These are phyloP conservation scores for Ferdinandea cuprea DNA, from an alignment of 2,888 invertebrate species.

Conservation along the genomic window DNA sequence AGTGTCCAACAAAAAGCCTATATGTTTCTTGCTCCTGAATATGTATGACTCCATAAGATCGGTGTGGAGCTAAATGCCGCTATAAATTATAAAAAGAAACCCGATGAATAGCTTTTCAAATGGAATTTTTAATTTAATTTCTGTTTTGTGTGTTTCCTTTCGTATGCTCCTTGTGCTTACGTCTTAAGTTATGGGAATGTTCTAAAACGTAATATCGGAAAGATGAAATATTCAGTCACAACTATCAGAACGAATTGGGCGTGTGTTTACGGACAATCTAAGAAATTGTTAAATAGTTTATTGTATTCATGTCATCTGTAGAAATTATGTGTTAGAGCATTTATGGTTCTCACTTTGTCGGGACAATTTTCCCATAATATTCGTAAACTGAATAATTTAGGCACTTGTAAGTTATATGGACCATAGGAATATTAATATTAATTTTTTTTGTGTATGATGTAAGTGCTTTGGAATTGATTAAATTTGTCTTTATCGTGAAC, in stretches of 20 bases:
- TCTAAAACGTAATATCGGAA: conserved; percentile 11
- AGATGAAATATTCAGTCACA: conserved; percentile 68
- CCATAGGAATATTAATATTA: conserved; percentile 1
- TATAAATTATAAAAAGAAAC: conserved; percentile 52
- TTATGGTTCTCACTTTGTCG: conserved; percentile 36
- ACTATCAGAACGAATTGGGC: conserved; percentile 69
- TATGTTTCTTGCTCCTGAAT: conserved; percentile 44
- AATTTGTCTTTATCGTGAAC: too few relatives aligned
- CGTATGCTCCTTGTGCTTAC: conserved; percentile 63
- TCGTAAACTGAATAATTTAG: conserved; percentile 38
- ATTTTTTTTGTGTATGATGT: too few relatives aligned
- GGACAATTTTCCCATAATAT: conserved; percentile 8
- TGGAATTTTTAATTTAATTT: conserved; percentile 69
- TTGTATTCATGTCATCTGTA: conserved; percentile 68
- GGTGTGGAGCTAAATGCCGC: conserved; percentile 52
- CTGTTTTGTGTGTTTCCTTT: conserved; percentile 51
- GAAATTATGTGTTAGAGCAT: conserved; percentile 63
- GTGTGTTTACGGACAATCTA: conserved; percentile 58
- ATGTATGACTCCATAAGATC: conserved; percentile 38
- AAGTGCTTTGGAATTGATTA: conserved; percentile 2
- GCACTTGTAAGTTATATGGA: conserved; percentile 33
- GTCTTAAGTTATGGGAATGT: conserved; percentile 66
- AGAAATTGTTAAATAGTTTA: conserved; percentile 58
- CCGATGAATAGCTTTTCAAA: conserved; percentile 56
- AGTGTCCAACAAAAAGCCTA: conserved; percentile 39